Base-by-base conservation (phyloP, 2,888 invertebrate species). In the Dynastes tityus region DNA sequence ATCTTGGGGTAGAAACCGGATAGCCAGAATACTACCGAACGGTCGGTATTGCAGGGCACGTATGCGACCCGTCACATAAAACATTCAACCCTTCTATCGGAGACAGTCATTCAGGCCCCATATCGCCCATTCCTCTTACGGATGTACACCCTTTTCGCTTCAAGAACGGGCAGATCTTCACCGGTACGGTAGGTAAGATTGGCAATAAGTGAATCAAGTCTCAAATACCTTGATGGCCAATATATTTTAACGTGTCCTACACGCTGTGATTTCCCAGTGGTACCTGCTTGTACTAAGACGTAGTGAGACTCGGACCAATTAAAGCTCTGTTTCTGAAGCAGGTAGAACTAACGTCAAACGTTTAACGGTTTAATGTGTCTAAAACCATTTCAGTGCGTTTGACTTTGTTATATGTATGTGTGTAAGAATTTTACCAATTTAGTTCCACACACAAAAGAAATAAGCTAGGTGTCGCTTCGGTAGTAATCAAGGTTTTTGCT, bases 11-110 rank as follows among this genome's bases (percentile, higher is more conserved):
- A 37, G 71, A 71, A 16, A 71, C 3, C 4, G 32, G 55, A 55
- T 70, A 70, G 70, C 22, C 29, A 29, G 53, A 32, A n/a, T 32
- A 71, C 71, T 71, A 45, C 65, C 65, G 58, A 71, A 71, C 71
- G 71, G 53, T 37, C n/a, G 55, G 40, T 58, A 58, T 58, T 32
- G 32, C 55, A 71, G 58, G 37, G 55, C 71, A 71, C 71, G 71
- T 55, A 71, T 71, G 71, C 58, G 71, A 71, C 71, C 71, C 55
- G 58, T 71, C 71, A 71, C 71, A 71, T 71, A 71, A 71, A 71
- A 71, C 71, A 71, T 71, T 58, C 71, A 71, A 71, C 71, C 71
- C 71, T 71, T 71, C 71, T 53, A 71, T 53, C 58, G 71, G 58
- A 58, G 71, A 71, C 58, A 71, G 37, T 58, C 55, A 55, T 71